Evolutionary conservation across 2,888 invertebrate genomes (phyloP).

Genomic region (Agelastica alni): DNA sequence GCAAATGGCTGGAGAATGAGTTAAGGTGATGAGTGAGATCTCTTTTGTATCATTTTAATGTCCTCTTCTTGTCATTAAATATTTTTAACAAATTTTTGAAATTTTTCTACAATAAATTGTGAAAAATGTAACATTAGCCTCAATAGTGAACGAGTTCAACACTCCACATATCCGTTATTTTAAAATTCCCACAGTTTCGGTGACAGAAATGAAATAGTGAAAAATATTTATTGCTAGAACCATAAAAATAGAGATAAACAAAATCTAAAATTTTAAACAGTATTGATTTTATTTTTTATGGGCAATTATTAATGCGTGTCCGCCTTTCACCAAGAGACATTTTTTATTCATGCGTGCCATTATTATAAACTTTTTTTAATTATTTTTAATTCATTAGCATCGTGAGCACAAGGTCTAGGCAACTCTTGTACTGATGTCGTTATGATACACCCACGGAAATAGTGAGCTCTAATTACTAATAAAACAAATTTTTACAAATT

Average conservation of each 20-base stretch:
- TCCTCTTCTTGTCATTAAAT: too few relatives aligned
- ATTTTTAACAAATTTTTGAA: too few relatives aligned
- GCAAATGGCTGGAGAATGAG: too few relatives aligned
- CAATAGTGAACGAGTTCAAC: not conserved
- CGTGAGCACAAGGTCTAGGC: not conserved
- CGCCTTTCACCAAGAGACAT: conserved; percentile 13
- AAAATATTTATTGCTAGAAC: conserved; percentile 14
- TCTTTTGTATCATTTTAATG: too few relatives aligned
- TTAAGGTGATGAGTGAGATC: too few relatives aligned
- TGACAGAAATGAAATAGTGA: conserved; percentile 8
- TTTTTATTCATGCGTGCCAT: not conserved
- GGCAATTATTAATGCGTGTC: conserved; percentile 4
- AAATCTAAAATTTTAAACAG: conserved; percentile 16
- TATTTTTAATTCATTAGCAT: not conserved
- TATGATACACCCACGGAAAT: too few relatives aligned
- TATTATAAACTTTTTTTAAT: not conserved
- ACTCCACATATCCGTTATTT: conserved; percentile 8
- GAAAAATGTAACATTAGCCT: too few relatives aligned
- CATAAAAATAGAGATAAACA: conserved; percentile 17
- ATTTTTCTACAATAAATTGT: too few relatives aligned
- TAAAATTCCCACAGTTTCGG: conserved; percentile 22
- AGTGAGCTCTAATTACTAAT: too few relatives aligned
- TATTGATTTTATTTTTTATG: conserved; percentile 21
- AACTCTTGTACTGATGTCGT: too few relatives aligned
- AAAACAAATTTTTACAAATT: too few relatives aligned